Evolutionary conservation across 2,113 vertebrate species (phyloP), one percentile per base, ranked within the genome.

Genomic region (Bufo gargarizans): DNA sequence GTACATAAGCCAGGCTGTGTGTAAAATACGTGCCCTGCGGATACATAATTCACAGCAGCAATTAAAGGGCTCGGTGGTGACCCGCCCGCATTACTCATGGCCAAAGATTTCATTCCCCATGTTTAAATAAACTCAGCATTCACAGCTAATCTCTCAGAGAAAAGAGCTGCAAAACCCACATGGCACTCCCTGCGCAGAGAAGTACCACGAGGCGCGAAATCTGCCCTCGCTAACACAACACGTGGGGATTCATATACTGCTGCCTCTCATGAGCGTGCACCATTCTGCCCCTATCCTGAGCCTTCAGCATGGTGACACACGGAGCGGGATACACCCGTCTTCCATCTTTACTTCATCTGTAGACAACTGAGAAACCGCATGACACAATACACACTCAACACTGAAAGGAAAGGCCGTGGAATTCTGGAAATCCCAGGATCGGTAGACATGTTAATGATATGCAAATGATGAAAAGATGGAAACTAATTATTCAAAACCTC

Each of bases 81-180:
- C 84, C 50, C 71, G 74, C 84, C 84, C 84, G 33, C 72, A 86
- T 86, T 86, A 86, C 55, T 86, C 84, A 86, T 55, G 17, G 45
- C 10, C 53, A 77, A 86, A 77, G 56, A 59, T 77, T 86, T 53
- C 20, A 59, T 82, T 67, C 53, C 69, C 53, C 45, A 16, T 84
- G 63, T 84, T 63, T 72, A 84, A 84, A 84, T 69, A 84, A 72
- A 84, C 67, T 71, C 82, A 22, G 12, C 22, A 43, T 69, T 84
- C 53, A 16, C 11, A 71, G n/a, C 67, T 84, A 84, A 71, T 84
- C 82, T 67, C 22, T 55, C 65, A 71, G 61, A 63, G 45, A 6
- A 47, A 49, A 49, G 82, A 49, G 82, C 59, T 19, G 58, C 56
- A 20, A 8, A 47, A 45, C 3, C 47, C 20, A 47, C 50, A 53